phyloP scores from a whole-genome alignment of 1,140 invertebrate species.

The Tribolium castaneum region DNA sequence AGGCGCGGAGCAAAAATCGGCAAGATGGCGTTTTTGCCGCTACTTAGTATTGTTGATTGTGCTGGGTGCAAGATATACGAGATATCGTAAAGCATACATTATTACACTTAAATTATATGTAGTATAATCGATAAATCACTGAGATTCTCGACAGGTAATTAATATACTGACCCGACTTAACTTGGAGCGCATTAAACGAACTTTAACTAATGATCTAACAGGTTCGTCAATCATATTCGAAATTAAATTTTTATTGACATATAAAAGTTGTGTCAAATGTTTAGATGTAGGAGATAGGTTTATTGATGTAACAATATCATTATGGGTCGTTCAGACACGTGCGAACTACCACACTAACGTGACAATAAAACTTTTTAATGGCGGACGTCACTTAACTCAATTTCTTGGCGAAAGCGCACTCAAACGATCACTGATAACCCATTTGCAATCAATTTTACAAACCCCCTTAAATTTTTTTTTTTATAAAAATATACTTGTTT shows the following conservation, averaged over 20 bases:
- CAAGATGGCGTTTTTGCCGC: background rate
- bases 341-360: conserved; percentile 61
- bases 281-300: conserved; percentile 62
- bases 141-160: conserved; percentile 28
- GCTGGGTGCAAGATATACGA: conserved; percentile 27
- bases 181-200: conserved; percentile 40
- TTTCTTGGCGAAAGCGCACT: conserved; percentile 24
- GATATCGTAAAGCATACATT: conserved; percentile 36
- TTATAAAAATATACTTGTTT: too few species aligned
- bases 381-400: conserved; percentile 52
- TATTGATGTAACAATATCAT: conserved; percentile 64
- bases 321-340: conserved; percentile 61
- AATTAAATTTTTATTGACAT: conserved; percentile 64
- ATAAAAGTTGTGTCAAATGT: conserved; percentile 63
- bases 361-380: conserved; percentile 64
- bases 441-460: background rate
- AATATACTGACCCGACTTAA: conserved; percentile 46
- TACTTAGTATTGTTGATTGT: conserved; percentile 20
- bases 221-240: conserved; percentile 61
- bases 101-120: conserved; percentile 28
- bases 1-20: too few species aligned
- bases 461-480: too few species aligned
- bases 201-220: conserved; percentile 57
- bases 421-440: background rate
- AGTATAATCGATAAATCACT: conserved; percentile 32